Base-by-base conservation (phyloP, 2,113 vertebrate genomes). In the Brienomyrus brachyistius region DNA sequence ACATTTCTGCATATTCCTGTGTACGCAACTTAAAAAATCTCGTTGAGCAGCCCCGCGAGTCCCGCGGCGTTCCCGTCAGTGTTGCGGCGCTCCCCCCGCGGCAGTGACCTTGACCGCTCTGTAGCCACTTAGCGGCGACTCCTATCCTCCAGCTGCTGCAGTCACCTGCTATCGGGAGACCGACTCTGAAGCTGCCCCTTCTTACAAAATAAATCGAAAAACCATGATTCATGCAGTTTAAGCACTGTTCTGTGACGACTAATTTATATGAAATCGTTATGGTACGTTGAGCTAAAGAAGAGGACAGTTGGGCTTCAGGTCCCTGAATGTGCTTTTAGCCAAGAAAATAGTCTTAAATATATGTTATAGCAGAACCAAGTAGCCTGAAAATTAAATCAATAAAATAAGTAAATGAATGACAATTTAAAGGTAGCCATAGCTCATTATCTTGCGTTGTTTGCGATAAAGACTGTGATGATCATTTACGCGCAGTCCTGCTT, bases 61-160 rank as follows among this genome's bases (percentile, higher is more conserved):
- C 91, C 93, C 43, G 94, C 94, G 94, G 94, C 94, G 93, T 70
- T 70, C n/a, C 89, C 94, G 88, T 88, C 90, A 92, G 93, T 93
- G 90, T 92, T 40, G 94, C 94, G 94, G 94, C 94, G 93, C 94
- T 7, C 35, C 15, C 54, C 93, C 91, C 89, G 70, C 91, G 93
- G 95, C 94, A 94, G 95, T 95, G 93, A 93, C 94, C 94, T 94
- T 95, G 95, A 95, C 87, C 93, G 92, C 91, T 3, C 94, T 93
- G 95, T 95, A 96, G 95, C 95, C 96, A 96, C 95, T 96, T 96
- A 95, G 93, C 94, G 91, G 51, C 92, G 92, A 94, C 91, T 94
- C 91, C 94, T 91, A 92, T 82, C 70, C 90, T 91, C 94, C 94
- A 95, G 90, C 88, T 92, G 23, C 47, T n/a, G 45, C 43, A n/a